Conservation (phyloP, 2,113 vertebrate genomes). For the Pangasianodon hypophthalmus region DNA sequence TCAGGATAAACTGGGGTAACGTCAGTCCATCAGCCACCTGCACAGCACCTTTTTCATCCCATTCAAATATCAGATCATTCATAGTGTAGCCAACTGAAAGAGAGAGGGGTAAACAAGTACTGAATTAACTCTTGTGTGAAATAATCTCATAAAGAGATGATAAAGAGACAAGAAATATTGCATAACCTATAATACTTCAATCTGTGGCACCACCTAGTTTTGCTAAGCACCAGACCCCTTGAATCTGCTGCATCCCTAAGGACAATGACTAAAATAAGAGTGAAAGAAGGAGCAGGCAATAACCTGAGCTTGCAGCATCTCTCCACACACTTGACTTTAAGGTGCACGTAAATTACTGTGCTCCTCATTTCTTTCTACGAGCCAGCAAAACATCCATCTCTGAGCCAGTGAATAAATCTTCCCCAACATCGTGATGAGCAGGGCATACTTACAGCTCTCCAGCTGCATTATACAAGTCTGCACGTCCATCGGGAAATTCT, state of each 20-base stretch:
- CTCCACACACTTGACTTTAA: slow-evolving; percentile 53
- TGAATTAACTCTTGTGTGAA: not conserved
- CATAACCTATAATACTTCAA: not conserved
- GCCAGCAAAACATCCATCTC: slow-evolving; percentile 56
- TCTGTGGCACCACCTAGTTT: not conserved
- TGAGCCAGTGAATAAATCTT: slow-evolving; percentile 57
- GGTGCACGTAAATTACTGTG: slow-evolving; percentile 52
- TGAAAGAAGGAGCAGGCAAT: slow-evolving; percentile 5
- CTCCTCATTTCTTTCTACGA: slow-evolving; percentile 52
- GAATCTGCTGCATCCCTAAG: slow-evolving; percentile 14
- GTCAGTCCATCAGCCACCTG: slow-evolving; percentile 96
- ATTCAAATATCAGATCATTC: slow-evolving; percentile 98
- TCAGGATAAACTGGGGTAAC: slow-evolving; percentile 94
- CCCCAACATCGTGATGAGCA: slow-evolving; percentile 45
- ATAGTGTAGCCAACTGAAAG: slow-evolving; percentile 93
- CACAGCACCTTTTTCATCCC: slow-evolving; percentile 95
- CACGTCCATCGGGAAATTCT: slow-evolving; percentile 99
- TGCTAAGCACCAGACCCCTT: not conserved
- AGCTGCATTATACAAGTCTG: slow-evolving; percentile 99
- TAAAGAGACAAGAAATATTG: not conserved
- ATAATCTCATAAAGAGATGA: not conserved
- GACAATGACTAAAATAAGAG: slow-evolving; percentile 48
- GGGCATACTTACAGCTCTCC: slow-evolving; percentile 92
- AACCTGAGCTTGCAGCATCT: slow-evolving; percentile 36
- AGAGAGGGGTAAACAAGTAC: not conserved